Percentiles rank a stretch among this genome's conserved stretches.
These are phyloP conservation scores for Dendrolimus punctatus DNA, from an alignment of 1,140 invertebrate species.

Conservation along the genomic window DNA sequence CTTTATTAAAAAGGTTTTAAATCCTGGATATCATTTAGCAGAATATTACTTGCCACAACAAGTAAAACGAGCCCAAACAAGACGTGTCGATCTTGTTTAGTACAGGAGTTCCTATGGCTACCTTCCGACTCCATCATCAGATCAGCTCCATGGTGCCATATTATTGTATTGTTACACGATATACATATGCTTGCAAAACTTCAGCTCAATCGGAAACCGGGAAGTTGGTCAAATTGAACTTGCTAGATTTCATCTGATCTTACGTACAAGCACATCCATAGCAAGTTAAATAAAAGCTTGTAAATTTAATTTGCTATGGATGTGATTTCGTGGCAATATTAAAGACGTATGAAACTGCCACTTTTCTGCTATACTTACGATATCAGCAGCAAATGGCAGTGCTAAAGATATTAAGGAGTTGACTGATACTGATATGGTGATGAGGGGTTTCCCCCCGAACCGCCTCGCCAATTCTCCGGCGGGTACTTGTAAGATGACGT, in stretches of 20 bases:
- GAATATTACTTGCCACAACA: neutral
- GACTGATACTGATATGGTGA: slow-evolving; percentile 35
- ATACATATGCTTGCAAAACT: no score
- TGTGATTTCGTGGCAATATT: no score
- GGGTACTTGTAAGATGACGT: slow-evolving; percentile 73
- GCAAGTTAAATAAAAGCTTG: neutral
- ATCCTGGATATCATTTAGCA: neutral
- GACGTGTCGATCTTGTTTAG: no score
- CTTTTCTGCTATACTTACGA: slow-evolving; percentile 27
- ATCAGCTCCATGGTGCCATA: no score
- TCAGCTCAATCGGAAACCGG: no score
- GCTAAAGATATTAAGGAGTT: slow-evolving; percentile 46
- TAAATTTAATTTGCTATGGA: no score
- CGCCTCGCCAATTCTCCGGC: slow-evolving; percentile 73
- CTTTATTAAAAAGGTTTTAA: neutral
- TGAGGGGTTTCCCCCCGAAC: slow-evolving; percentile 71
- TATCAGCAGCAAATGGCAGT: slow-evolving; percentile 34
- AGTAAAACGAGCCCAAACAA: neutral
- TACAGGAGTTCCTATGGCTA: no score
- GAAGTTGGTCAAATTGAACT: no score
- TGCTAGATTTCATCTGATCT: neutral
- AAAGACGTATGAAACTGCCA: neutral
- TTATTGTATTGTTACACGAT: no score
- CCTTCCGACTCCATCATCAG: no score
- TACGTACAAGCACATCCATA: neutral